Base-by-base conservation (phyloP, 2,797 vertebrate species). In the Schizothorax lantsangensis region DNA sequence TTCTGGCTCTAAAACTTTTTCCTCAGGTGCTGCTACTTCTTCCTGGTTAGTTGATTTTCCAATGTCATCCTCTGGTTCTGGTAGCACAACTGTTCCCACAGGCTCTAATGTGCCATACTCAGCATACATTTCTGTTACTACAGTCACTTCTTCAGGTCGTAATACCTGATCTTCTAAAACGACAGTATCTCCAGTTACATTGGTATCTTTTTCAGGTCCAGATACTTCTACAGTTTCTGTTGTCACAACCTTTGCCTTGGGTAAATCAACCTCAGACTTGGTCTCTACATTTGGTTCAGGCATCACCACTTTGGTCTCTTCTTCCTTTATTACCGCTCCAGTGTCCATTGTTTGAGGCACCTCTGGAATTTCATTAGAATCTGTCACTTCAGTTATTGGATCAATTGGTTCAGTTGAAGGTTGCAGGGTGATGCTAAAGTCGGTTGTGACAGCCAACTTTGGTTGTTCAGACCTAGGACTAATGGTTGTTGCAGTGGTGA, bases 381-480 rank as follows among this genome's bases (percentile, higher is more conserved):
- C 81, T 68, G 40, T 38, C 23, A 66, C 59, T 81, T 72, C 33
- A 26, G 68, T 69, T 86, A 89, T 83, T 66, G 79, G 11, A 36
- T 89, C 87, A 45, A 78, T 66, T 4, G 85, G 52, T 79, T 90
- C 86, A 5, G 93, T 93, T 14, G 92, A 86, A 5, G 91, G 88
- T 84, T 94, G 93, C n/a, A 87, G 88, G 1, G 92, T 94, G 84
- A 94, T n/a, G 23, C 81, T 84, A 5, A 92, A 84, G 2, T 91
- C 85, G 0, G 91, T 92, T 0, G 91, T 93, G 9, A 91, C 23
- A 19, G 82, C 40, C 8, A 88, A 69, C 64, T 21, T 79, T 0
- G 30, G 33, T 47, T 86, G 74, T 49, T 14, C 87, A 14, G 49
- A 84, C 7, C 84, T 26, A 19, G 84, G 47, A 10, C 8, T 83